Conservation (phyloP, 2,113 vertebrate genomes). For the Lethenteron reissneri region DNA sequence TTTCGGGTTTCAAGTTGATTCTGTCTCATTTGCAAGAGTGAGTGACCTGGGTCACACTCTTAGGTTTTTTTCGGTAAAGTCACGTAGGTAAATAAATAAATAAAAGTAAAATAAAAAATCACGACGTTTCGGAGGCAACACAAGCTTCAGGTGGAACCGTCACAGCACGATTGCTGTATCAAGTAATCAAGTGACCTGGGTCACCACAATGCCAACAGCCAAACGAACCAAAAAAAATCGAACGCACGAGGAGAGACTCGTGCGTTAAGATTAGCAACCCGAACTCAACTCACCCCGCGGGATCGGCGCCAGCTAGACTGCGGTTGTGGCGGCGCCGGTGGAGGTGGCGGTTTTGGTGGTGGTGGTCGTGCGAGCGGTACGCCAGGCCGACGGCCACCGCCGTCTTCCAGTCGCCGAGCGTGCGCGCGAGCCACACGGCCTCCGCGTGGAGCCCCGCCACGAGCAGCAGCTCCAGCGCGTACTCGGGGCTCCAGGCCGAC, state of each 20-base stretch:
- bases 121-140: too few relatives aligned
- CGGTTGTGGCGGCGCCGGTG: neutral
- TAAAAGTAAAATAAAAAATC: too few relatives aligned
- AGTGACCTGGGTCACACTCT: too few relatives aligned
- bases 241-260: neutral
- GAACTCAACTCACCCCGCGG: neutral
- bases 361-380: constrained; percentile 28
- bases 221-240: too few relatives aligned
- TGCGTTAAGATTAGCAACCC: neutral
- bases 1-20: too few relatives aligned
- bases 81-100: too few relatives aligned
- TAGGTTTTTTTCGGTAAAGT: too few relatives aligned
- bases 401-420: constrained; percentile 77
- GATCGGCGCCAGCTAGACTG: neutral
- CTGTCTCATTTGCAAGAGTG: too few relatives aligned
- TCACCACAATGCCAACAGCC: too few relatives aligned
- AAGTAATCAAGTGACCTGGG: too few relatives aligned
- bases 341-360: constrained; percentile 6
- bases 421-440: constrained; percentile 48
- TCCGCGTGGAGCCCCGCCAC: constrained; percentile 63
- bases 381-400: constrained; percentile 45
- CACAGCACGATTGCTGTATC: too few relatives aligned
- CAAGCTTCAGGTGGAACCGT: too few relatives aligned
- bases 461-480: constrained; percentile 55
- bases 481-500: constrained; percentile 59